Evolutionary conservation across 2,888 invertebrate genomes (phyloP).

Genomic region (Penaeus monodon): DNA sequence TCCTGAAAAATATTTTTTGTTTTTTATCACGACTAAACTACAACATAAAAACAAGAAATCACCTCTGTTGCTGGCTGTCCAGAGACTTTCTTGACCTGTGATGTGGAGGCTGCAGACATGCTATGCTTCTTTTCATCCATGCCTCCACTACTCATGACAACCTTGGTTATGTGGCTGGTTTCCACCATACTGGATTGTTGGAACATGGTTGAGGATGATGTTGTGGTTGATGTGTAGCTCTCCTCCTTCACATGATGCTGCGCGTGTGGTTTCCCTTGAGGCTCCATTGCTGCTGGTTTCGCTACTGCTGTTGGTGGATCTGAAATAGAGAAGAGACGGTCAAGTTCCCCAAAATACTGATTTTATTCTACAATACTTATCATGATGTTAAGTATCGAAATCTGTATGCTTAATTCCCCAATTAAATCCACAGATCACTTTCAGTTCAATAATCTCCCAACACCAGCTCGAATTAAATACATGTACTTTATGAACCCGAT

Average conservation of each 20-base stretch:
- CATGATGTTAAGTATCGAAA: too few species aligned
- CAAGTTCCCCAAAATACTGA: too few species aligned
- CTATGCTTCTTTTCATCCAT: constrained; percentile 40
- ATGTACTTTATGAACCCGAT: too few species aligned
- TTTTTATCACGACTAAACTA: neutral
- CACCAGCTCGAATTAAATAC: too few species aligned
- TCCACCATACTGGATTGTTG: constrained; percentile 36
- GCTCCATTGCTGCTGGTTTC: neutral
- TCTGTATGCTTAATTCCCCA: too few species aligned
- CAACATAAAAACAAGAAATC: neutral
- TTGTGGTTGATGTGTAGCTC: constrained; percentile 40
- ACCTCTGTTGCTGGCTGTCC: constrained; percentile 59
- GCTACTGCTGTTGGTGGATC: constrained; percentile 28
- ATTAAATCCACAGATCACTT: too few species aligned
- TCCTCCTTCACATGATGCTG: constrained; percentile 35
- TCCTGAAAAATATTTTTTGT: neutral
- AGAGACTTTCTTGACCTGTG: constrained; percentile 41
- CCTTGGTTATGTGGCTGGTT: constrained; percentile 39
- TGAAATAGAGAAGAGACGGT: neutral
- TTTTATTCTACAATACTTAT: too few species aligned
- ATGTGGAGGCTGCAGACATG: constrained; percentile 41
- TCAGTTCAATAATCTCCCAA: too few species aligned
- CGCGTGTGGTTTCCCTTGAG: too few species aligned
- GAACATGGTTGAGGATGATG: constrained; percentile 38
- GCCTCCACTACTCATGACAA: constrained; percentile 33